Evolutionary conservation across 2,888 invertebrate species (phyloP), one percentile per base, ranked within the genome.

Genomic region (Apocheima hispidaria): DNA sequence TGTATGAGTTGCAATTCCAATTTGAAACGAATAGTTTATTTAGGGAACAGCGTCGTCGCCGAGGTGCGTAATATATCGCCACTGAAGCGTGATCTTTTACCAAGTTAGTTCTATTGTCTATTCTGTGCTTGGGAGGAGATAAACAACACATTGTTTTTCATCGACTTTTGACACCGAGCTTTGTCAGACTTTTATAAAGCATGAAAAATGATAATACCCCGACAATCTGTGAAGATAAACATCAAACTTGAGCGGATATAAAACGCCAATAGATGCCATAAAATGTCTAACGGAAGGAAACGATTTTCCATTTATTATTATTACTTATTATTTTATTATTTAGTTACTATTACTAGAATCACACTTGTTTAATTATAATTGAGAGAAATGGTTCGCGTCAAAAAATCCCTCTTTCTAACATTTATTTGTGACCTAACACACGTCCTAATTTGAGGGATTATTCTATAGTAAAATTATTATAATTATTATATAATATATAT

Each of bases 131-230:
- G 4, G 9, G 2, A 4, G 46, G 28, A 41, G 16, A 49, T 48
- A 49, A 40, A 56, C 38, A 55, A 48, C 28, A 30, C 26, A 21
- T 21, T 40, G 49, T 56, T 56, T 56, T 23, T 56, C 56, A 56
- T 56, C 40, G 56, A 33, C 18, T 30, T 49, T 40, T 33, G 49
- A 56, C 40, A 55, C 46, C 28, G 33, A 40, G 41, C 23, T 40
- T 16, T 49, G 49, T 46, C 54, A 33, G 10, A 48, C 46, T 46
- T 28, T 16, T 46, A 54, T n/a, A 20, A 28, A 38, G 40, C 40
- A 48, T 55, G 55, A 48, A 44, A 55, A 48, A 55, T 55, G 46
- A 28, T 55, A 46, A 48, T 55, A 28, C 48, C 35, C 4, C 30
- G 21, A 48, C 30, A 40, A 26, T 48, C 21, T 40, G 48, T 20